Base-by-base conservation (phyloP, 2,797 vertebrate genomes). In the Myoxocephalus aenaeus region DNA sequence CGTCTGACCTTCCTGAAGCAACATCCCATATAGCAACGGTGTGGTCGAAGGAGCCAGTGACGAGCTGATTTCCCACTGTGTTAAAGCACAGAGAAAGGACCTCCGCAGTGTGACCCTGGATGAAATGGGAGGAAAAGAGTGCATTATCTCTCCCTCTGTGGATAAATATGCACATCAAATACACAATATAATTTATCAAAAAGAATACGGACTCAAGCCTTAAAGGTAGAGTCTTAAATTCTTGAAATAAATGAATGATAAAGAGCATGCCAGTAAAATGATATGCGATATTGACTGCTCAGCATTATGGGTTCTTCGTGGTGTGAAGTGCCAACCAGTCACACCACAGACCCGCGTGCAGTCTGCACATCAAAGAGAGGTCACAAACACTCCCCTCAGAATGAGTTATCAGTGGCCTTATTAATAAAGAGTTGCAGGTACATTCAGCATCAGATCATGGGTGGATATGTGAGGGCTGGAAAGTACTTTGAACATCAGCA, bases 41-140 rank as follows among this genome's bases (percentile, higher is more conserved):
- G 77, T 98, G 95, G 90, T 99, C 98, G 83, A 98, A 98, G 46
- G 98, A 99, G 70, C 97, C 97, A 0, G 97, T 99, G 89, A 98
- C 94, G 54, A 99, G 95, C 72, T 95, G 96, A 80, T 94, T 94
- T 65, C 98, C 98, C 7, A 87, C 84, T 1, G 96, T 97, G 93
- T 98, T 97, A 86, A 99, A 99, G 65, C 96, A 96, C 80, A 99
- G 77, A 2, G 94, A 94, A 80, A 99, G 96, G 54, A 99, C 94
- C 95, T 99, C 98, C 69, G 95, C 97, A 27, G 95, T 95, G 79
- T 99, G 98, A 56, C 97, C 97, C 98, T 99, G 87, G 66, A 58
- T 46, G 51, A 54, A 74, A 82, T 29, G 44, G 83, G 2, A 2
- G 6, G 36, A 48, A 82, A 25, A 86, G 27, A 85, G 7, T 77